Evolutionary conservation across 2,113 vertebrate genomes (phyloP), one percentile per base, ranked within the genome.

Genomic region (Alethe diademata): DNA sequence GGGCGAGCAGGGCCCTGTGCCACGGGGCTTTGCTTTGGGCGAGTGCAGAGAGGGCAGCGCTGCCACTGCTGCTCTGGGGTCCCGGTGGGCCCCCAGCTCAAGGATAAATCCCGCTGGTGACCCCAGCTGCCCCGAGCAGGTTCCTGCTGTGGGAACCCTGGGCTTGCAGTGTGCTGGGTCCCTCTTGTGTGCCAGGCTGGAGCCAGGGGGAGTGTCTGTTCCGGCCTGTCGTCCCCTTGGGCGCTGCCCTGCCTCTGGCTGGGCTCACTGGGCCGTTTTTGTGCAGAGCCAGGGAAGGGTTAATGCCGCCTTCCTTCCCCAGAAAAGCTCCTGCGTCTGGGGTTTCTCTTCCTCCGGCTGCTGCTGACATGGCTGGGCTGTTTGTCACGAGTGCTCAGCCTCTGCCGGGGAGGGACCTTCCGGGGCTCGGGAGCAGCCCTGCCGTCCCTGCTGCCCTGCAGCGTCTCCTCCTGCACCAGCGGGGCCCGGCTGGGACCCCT

Each of bases 281-380:
- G 35, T 40, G 57, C n/a, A 9, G 19, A 26, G 45, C 2, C 58
- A 33, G 28, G 76, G 40, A 78, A 71, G 86, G 50, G 93, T 91
- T 90, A 91, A 86, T 43, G 24, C 79, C 47, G 70, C 56, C 67
- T 90, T 94, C 94, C 83, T 93, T 83, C 65, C 88, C 86, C 60
- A 91, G 92, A 85, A 96, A 89, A 86, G 48, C 79, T 86, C 62
- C 38, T 67, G 36, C 57, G 45, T 93, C 88, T 82, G 91, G 80
- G 87, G 92, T 97, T 96, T 96, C 93, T 95, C 93, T 95, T 96
- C 95, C 93, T 91, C 92, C n/a, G 58, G 69, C 66, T 56, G 80
- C 71, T 96, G 92, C 94, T 95, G 94, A 95, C 91, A 78, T 11
- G 78, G 72, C 86, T 80, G 78, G 66, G 76, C 69, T 1, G 7